Evolutionary conservation across 2,113 vertebrate species (phyloP), one percentile per base, ranked within the genome.

Genomic region (Triplophysa rosa): DNA sequence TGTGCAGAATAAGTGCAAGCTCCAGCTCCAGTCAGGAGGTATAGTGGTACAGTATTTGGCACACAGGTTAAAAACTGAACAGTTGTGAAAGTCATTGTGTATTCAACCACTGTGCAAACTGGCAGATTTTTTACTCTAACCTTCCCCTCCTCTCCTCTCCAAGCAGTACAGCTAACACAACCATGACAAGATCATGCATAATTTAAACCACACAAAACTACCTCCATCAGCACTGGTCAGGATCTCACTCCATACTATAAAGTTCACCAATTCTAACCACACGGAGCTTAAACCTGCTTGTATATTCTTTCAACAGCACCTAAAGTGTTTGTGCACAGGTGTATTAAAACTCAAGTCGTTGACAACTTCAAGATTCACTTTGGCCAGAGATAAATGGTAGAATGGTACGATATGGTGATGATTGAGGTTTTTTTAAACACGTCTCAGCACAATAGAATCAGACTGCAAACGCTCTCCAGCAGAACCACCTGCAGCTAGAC

Each of bases 151-250:
- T 63, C 59, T 49, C 23, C 40, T 63, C 59, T 49, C 23, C 40
- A 75, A 63, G 17, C 40, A 13, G 59, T 40, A 75, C 45, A 47
- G 40, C 23, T n/a, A 75, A 21, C 19, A 58, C 72, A 12, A 23
- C 23, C 24, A 63, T 49, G 58, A 47, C 59, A 75, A 29, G 24
- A 75, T 62, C 40, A 75, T 75, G 59, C 40, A 75, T 75, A 49
- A 75, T 75, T 75, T 75, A 75, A 63, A 63, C 72, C 45, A 58
- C 59, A 75, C 23, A 29, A n/a, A 19, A 63, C 58, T 26, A 58
- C 69, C 69, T 72, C 26, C 52, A 9, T 58, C 54, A 58, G 54
- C 19, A n/a, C n/a, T 58, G 54, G 54, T n/a, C 8, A 58, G 54
- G 19, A n/a, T 58, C 19, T 16, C n/a, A 21, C 17, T 8, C 4